Evolutionary conservation across 2,113 vertebrate genomes (phyloP).

Genomic region (Syngnathoides biaculeatus): DNA sequence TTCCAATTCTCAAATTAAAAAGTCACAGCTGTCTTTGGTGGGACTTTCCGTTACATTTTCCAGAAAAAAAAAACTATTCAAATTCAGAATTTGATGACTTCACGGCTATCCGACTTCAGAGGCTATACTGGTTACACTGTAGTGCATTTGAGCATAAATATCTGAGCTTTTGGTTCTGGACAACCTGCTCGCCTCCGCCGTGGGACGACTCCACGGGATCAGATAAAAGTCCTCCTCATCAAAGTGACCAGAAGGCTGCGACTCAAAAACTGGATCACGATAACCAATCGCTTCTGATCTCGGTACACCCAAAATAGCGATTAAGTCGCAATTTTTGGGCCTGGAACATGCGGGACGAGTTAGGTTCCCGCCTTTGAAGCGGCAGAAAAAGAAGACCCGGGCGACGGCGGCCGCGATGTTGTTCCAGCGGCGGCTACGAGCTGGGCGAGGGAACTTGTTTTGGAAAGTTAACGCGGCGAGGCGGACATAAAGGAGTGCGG

Average conservation of each 20-base stretch:
- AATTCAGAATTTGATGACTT: neutral
- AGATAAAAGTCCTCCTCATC: conserved; percentile 39
- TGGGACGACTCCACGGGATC: conserved; percentile 43
- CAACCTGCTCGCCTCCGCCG: conserved; percentile 20
- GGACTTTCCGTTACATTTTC: neutral
- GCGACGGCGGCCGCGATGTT: conserved; percentile 22
- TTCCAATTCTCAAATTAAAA: neutral
- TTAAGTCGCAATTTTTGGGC: conserved; percentile 30
- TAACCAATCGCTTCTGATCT: conserved; percentile 38
- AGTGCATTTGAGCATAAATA: conserved; percentile 7
- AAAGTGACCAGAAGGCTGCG: conserved; percentile 34
- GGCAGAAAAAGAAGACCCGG: conserved; percentile 14
- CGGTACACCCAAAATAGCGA: conserved; percentile 33
- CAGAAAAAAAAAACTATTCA: neutral
- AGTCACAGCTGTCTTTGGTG: neutral
- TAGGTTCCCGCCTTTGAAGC: conserved; percentile 10
- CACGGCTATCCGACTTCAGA: neutral
- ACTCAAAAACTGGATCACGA: conserved; percentile 36
- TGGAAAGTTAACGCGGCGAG: conserved; percentile 19
- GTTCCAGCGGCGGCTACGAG: conserved; percentile 19
- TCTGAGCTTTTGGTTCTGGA: neutral
- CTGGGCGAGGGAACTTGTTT: conserved; percentile 26
- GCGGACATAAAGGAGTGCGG: neutral
- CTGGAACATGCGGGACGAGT: conserved; percentile 25
- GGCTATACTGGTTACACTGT: neutral